phyloP scores from a whole-genome alignment of 2,797 vertebrate species.

The Oophaga sylvatica region DNA sequence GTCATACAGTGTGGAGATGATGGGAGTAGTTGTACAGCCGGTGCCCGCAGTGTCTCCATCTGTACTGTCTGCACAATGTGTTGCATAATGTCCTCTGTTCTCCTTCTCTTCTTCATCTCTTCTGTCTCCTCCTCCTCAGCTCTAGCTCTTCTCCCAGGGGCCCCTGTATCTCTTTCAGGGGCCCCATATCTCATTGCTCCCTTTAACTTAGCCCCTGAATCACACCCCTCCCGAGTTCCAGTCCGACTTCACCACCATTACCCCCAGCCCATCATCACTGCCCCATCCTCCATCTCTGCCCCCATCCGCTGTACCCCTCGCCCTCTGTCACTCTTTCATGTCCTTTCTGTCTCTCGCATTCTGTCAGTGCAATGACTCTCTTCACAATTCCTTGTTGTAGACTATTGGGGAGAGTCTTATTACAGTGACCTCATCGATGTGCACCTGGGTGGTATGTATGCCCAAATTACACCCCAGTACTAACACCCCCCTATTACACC shows the following conservation, averaged over 20 bases:
- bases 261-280: too few species aligned
- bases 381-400: slow-evolving; percentile 99
- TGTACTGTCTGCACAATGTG: slow-evolving; percentile 45
- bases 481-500: slow-evolving; percentile 77
- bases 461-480: slow-evolving; percentile 87
- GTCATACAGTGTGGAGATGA: background rate
- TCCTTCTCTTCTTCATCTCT: slow-evolving; percentile 64
- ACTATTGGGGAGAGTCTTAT: slow-evolving; percentile 99
- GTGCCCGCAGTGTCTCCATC: slow-evolving; percentile 29
- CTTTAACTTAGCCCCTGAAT: too few species aligned
- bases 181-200: too few species aligned
- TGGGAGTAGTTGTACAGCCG: background rate
- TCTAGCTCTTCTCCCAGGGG: slow-evolving; percentile 18
- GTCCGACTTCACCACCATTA: background rate
- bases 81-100: slow-evolving; percentile 59
- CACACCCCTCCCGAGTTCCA: too few species aligned
- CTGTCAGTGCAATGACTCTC: slow-evolving; percentile 84
- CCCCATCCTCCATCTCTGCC: background rate
- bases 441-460: slow-evolving; percentile 99
- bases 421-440: slow-evolving; percentile 99
- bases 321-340: slow-evolving; percentile 37
- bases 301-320: background rate
- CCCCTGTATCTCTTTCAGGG: background rate
- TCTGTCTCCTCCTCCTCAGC: slow-evolving; percentile 55
- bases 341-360: slow-evolving; percentile 54